Evolutionary conservation across 1,140 invertebrate species (phyloP).

Genomic region (Drosophila bipectinata): DNA sequence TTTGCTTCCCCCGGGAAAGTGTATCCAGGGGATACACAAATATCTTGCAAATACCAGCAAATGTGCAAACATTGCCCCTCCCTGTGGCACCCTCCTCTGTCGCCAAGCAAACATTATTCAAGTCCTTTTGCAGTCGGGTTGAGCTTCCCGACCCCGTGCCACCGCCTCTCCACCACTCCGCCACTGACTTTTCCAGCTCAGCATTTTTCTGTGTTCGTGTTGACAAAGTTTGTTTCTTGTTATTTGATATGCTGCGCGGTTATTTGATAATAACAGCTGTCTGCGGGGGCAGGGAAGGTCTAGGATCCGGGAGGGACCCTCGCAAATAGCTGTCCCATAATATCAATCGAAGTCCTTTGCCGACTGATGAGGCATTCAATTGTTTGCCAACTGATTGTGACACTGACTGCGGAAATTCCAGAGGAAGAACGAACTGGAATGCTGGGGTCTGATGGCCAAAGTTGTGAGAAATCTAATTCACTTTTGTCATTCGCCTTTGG

Average conservation of each 20-base stretch:
- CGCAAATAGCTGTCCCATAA: conserved; percentile 40
- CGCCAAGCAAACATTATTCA: conserved; percentile 59
- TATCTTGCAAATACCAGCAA: conserved; percentile 78
- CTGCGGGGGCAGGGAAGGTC: conserved; percentile 6
- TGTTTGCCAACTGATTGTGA: conserved; percentile 67
- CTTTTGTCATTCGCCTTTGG: conserved; percentile 4
- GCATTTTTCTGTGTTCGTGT: conserved; percentile 56
- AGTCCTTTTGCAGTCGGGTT: conserved; percentile 63
- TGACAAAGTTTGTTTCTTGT: conserved; percentile 69
- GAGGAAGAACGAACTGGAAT: conserved; percentile 25
- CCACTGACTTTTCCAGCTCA: conserved; percentile 20
- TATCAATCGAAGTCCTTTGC: conserved; percentile 56
- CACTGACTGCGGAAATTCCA: conserved; percentile 32
- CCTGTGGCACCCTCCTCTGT: neutral
- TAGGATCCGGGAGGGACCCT: neutral
- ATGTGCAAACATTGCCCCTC: conserved; percentile 64
- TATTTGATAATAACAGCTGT: conserved; percentile 80
- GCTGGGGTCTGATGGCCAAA: neutral
- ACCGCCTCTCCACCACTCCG: neutral
- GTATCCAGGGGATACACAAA: conserved; percentile 66
- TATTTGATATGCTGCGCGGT: conserved; percentile 76
- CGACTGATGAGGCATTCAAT: conserved; percentile 71
- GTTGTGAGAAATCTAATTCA: conserved; percentile 26
- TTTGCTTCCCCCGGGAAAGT: conserved; percentile 34
- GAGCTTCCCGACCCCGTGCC: neutral